Evolutionary conservation across 2,113 vertebrate genomes (phyloP).

Genomic region (Leptobrachium ailaonicum): DNA sequence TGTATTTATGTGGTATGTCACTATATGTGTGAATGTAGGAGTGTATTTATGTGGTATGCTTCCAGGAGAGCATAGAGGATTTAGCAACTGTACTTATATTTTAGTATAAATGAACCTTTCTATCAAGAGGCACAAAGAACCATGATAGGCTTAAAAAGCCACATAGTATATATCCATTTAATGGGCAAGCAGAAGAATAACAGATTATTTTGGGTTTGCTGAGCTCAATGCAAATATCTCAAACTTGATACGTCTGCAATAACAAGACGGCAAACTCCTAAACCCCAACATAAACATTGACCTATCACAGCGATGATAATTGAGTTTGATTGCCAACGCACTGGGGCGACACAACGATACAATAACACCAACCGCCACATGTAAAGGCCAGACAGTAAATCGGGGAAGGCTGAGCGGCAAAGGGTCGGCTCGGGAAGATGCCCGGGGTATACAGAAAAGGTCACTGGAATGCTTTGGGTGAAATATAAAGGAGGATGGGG

Average conservation of each 20-base stretch:
- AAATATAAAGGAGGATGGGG: too few species aligned
- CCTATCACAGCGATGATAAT: slow-evolving; percentile 4
- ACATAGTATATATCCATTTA: too few species aligned
- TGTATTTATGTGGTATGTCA: too few species aligned
- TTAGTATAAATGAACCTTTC: too few species aligned
- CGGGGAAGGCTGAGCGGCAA: too few species aligned
- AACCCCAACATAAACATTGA: too few species aligned
- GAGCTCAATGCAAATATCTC: not conserved
- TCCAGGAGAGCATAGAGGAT: too few species aligned
- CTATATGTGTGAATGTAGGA: too few species aligned
- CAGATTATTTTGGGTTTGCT: not conserved
- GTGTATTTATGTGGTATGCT: too few species aligned
- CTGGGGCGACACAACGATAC: not conserved
- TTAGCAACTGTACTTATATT: too few species aligned
- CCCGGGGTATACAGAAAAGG: not conserved
- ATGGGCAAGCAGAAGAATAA: not conserved
- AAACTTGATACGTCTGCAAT: not conserved
- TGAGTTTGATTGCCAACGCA: not conserved
- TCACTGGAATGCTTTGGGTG: not conserved
- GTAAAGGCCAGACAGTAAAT: not conserved
- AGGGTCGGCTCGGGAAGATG: not conserved
- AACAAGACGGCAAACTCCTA: not conserved
- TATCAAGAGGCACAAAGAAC: too few species aligned
- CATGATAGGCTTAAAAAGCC: too few species aligned
- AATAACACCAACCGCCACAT: not conserved